phyloP scores from a whole-genome alignment of 2,888 invertebrate species.

The Netelia virgata region DNA sequence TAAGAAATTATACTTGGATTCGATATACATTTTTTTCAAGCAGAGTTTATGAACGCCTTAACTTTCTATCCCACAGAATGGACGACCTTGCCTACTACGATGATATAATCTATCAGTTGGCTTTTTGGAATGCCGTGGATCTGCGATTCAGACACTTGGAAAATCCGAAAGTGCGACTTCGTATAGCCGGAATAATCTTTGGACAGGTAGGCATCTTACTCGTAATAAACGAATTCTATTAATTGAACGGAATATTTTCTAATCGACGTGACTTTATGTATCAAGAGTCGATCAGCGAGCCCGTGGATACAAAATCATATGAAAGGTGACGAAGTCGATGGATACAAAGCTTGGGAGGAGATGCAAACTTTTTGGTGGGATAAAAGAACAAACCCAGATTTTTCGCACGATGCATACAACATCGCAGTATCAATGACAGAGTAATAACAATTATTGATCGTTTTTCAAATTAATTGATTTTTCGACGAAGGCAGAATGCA shows the following conservation, averaged over 20 bases:
- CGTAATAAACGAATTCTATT: neutral
- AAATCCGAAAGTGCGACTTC: slow-evolving; percentile 32
- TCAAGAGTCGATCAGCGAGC: neutral
- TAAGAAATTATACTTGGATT: neutral
- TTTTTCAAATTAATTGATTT: neutral
- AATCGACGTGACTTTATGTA: neutral
- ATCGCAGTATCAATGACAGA: slow-evolving; percentile 11
- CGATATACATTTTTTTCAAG: neutral
- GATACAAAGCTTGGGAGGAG: neutral
- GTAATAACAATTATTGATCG: neutral
- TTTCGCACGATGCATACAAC: neutral
- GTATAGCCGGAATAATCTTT: slow-evolving; percentile 44
- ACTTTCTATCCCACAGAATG: slow-evolving; percentile 26
- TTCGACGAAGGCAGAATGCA: neutral
- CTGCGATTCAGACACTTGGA: slow-evolving; percentile 34
- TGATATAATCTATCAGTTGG: slow-evolving; percentile 46
- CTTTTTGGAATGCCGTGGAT: slow-evolving; percentile 56
- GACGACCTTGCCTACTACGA: slow-evolving; percentile 38
- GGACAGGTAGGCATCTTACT: slow-evolving; percentile 21
- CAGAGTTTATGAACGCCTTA: neutral
- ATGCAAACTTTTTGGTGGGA: neutral
- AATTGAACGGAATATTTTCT: neutral
- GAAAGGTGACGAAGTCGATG: neutral
- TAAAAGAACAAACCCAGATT: neutral
- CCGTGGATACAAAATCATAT: slow-evolving; percentile 5